Evolutionary conservation across 2,888 invertebrate species (phyloP).

Genomic region (Quadriops clusia): DNA sequence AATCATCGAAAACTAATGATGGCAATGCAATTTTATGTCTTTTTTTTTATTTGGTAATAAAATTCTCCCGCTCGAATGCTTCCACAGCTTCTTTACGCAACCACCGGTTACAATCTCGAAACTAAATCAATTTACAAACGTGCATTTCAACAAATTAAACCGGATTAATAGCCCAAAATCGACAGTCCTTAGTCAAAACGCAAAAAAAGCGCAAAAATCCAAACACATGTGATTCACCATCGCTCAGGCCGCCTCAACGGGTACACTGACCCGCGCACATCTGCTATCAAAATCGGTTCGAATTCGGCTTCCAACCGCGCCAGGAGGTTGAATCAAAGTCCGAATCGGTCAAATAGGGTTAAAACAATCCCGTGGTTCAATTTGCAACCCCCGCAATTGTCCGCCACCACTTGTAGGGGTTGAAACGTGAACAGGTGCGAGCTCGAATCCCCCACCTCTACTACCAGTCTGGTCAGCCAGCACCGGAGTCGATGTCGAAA

Average conservation of each 20-base stretch:
- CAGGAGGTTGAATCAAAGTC: conserved; percentile 2
- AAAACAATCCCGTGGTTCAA: conserved; percentile 16
- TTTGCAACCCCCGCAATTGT: conserved; percentile 13
- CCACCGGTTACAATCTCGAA: too few relatives aligned
- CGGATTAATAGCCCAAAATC: conserved; percentile 6
- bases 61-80: too few relatives aligned
- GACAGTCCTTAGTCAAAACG: conserved; percentile 9
- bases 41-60: too few relatives aligned
- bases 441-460: conserved; percentile 23
- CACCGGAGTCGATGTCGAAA: conserved; percentile 30
- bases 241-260: conserved; percentile 20
- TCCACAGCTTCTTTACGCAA: too few relatives aligned
- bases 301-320: conserved; percentile 2
- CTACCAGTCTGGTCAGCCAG: conserved; percentile 24
- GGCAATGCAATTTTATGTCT: background rate
- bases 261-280: conserved; percentile 12
- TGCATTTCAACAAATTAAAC: too few relatives aligned
- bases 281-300: conserved; percentile 11
- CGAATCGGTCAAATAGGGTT: background rate
- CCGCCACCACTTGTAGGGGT: conserved; percentile 25
- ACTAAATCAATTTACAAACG: too few relatives aligned
- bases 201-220: conserved; percentile 15
- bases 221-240: conserved; percentile 24
- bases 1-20: background rate
- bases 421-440: conserved; percentile 34